phyloP scores from a whole-genome alignment of 2,888 invertebrate species.

The Ophion slaviceki region DNA sequence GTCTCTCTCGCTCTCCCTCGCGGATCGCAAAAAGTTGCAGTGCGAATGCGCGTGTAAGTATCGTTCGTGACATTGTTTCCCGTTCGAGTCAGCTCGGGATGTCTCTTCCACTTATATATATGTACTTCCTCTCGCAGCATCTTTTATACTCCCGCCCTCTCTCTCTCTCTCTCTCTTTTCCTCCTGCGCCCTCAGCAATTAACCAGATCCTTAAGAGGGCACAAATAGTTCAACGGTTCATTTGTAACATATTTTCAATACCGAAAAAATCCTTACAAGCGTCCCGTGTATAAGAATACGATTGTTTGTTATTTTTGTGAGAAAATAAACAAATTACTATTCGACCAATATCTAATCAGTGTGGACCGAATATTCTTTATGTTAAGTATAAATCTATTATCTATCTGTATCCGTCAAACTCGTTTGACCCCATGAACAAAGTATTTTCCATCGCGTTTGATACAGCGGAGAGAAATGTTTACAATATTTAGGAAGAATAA shows the following conservation, averaged over 20 bases:
- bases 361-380: too few relatives aligned
- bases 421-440: too few relatives aligned
- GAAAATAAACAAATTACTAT: too few relatives aligned
- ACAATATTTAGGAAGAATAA: too few relatives aligned
- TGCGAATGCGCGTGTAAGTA: slow-evolving; percentile 61
- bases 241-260: slow-evolving; percentile 17
- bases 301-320: too few relatives aligned
- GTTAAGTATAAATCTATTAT: too few relatives aligned
- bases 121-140: slow-evolving; percentile 38
- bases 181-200: slow-evolving; percentile 19
- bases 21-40: slow-evolving; percentile 56
- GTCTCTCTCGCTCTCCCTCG: not conserved
- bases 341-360: too few relatives aligned
- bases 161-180: slow-evolving; percentile 27
- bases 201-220: slow-evolving; percentile 30
- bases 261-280: slow-evolving; percentile 25
- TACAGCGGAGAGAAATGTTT: too few relatives aligned
- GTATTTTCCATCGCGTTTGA: too few relatives aligned
- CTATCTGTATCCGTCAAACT: too few relatives aligned
- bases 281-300: not conserved
- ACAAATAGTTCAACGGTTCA: slow-evolving; percentile 19
- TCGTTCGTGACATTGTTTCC: slow-evolving; percentile 61
- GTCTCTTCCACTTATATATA: slow-evolving; percentile 39
- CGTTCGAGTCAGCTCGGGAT: slow-evolving; percentile 49
- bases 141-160: slow-evolving; percentile 30